phyloP scores from a whole-genome alignment of 2,888 invertebrate genomes.

The Hartigia nigra region DNA sequence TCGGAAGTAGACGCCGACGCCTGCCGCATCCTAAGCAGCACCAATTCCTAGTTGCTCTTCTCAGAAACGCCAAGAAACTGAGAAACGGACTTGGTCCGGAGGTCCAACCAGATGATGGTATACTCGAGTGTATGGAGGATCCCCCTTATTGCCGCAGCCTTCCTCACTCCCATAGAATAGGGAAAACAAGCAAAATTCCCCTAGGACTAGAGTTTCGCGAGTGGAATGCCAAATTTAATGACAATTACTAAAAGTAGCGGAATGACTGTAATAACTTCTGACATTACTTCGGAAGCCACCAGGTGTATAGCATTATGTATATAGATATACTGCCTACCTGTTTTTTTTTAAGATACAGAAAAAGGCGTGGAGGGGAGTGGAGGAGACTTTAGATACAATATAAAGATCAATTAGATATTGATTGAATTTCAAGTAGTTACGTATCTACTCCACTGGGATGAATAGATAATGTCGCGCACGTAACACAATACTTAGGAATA shows the following conservation, averaged over 20 bases:
- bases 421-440: background rate
- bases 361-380: background rate
- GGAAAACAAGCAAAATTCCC: background rate
- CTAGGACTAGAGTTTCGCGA: background rate
- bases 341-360: background rate
- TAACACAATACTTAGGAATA: background rate
- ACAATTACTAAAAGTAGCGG: background rate
- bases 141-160: background rate
- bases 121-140: background rate
- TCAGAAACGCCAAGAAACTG: background rate
- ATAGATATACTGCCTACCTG: background rate
- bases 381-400: background rate
- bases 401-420: background rate
- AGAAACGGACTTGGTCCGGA: background rate
- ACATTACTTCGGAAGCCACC: background rate
- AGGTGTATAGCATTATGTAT: too few species aligned
- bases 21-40: constrained; percentile 55
- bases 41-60: constrained; percentile 23
- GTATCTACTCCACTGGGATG: background rate
- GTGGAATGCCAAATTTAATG: background rate
- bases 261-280: background rate
- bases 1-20: constrained; percentile 59
- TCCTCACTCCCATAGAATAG: background rate
- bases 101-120: background rate
- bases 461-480: background rate